Evolutionary conservation across 2,113 vertebrate genomes (phyloP).

Genomic region (chimpanzee (Pan troglodytes)): NHGRI_mPanTro3-v2.1_pri NC_072403.2:38914501-38915000

Average conservation of each 20-base stretch:
- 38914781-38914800: not conserved
- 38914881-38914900: not conserved
- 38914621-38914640: not conserved
- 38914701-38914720: accelerated
- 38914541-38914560: not conserved
- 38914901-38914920: not conserved
- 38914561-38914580: not conserved
- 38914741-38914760: not conserved
- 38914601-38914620: not conserved
- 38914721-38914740: not conserved
- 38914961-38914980: not conserved
- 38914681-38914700: not conserved
- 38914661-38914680: not conserved
- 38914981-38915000: not conserved
- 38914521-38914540: not conserved
- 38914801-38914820: not conserved
- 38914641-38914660: not conserved
- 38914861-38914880: not conserved
- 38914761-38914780: not conserved
- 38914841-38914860: not conserved
- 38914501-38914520: not conserved
- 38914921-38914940: not conserved
- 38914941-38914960: not conserved
- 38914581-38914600: not conserved
- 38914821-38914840: not conserved